Percentiles rank a stretch among this genome's conserved stretches.
phyloP scores from a whole-genome alignment of 2,888 invertebrate genomes.

The Dorcus parallelipipedus region DNA sequence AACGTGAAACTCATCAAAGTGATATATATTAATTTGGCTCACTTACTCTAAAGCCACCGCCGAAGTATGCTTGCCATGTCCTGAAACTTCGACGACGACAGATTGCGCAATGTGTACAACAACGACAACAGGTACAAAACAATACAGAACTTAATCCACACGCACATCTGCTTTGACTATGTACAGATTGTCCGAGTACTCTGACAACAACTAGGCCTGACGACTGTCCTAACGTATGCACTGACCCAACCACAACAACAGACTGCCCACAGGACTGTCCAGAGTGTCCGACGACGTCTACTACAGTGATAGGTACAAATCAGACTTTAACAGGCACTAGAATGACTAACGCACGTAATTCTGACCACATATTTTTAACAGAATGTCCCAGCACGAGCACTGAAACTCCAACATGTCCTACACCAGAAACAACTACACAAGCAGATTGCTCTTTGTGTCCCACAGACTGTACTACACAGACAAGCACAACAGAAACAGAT shows the following conservation, averaged over 20 bases:
- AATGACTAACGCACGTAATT: too few relatives aligned
- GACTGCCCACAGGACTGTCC: not conserved
- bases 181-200: constrained; percentile 4
- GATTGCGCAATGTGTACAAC: not conserved
- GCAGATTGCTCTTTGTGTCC: constrained; percentile 10
- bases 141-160: not conserved
- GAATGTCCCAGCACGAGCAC: too few relatives aligned
- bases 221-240: not conserved
- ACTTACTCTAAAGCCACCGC: too few relatives aligned
- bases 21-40: too few relatives aligned
- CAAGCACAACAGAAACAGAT: too few relatives aligned
- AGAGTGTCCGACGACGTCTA: not conserved
- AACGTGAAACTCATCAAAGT: too few relatives aligned
- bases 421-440: not conserved
- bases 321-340: not conserved
- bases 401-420: too few relatives aligned
- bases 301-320: not conserved
- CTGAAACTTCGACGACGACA: not conserved
- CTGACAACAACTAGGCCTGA: not conserved
- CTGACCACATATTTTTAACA: too few relatives aligned
- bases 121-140: constrained; percentile 1
- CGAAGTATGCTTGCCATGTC: not conserved
- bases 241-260: not conserved
- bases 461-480: constrained; percentile 7
- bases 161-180: not conserved